A percentile compares a stretch with the other conserved stretches of the same genome.
phyloP scores from a whole-genome alignment of 1,140 invertebrate genomes.

The Apis florea region DNA sequence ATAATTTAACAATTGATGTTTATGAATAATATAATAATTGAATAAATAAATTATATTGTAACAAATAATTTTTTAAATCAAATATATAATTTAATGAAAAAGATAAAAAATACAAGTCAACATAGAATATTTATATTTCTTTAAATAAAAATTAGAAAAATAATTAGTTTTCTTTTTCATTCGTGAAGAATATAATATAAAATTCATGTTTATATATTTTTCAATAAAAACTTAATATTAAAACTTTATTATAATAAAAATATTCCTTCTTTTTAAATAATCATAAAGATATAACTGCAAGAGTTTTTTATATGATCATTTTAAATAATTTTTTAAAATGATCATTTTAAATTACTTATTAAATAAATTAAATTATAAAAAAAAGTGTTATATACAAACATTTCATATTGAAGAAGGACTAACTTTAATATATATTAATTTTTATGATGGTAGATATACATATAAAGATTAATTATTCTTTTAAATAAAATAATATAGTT shows the following conservation, averaged over 20 bases:
- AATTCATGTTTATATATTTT: not conserved
- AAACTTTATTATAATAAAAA: not conserved
- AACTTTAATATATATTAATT: not conserved
- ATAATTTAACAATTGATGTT: not conserved
- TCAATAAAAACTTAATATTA: not conserved
- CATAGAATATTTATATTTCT: not conserved
- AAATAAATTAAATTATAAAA: no score
- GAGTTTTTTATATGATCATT: no score
- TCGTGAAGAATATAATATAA: not conserved
- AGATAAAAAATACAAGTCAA: slow-evolving; percentile 6
- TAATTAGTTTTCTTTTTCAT: not conserved
- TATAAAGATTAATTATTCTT: not conserved
- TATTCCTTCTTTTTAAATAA: slow-evolving; percentile 2
- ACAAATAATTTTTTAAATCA: slow-evolving; percentile 9
- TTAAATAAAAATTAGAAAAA: not conserved
- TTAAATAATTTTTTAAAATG: no score
- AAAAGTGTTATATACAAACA: no score
- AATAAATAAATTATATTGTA: not conserved
- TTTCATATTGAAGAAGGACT: no score
- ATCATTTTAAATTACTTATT: no score
- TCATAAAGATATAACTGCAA: not conserved
- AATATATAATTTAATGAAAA: not conserved
- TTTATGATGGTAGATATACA: not conserved
- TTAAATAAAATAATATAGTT: no score
- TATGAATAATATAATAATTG: not conserved